Evolutionary conservation across 1,140 invertebrate species (phyloP).

Genomic region (Latrodectus geometricus): DNA sequence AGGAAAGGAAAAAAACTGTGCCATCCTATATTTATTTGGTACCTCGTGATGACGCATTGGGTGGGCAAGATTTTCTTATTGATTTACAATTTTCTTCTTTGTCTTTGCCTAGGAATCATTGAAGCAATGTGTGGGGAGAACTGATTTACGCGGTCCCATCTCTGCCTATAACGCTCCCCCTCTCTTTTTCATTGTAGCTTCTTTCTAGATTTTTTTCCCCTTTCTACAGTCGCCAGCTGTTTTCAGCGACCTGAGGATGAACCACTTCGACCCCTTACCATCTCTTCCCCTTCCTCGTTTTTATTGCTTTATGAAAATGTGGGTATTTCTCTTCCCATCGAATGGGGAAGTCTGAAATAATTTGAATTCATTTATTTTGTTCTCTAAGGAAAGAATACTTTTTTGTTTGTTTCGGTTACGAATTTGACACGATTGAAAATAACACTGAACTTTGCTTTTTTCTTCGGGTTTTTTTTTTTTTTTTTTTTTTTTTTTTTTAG

Average conservation of each 20-base stretch:
- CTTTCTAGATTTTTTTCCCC: constrained; percentile 14
- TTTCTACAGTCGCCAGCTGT: constrained; percentile 40
- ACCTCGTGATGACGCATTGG: constrained; percentile 45
- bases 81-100: constrained; percentile 49
- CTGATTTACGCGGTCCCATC: constrained; percentile 39
- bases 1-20: constrained; percentile 14
- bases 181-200: constrained; percentile 9
- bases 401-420: constrained; percentile 20
- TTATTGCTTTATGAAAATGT: constrained; percentile 50
- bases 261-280: neutral
- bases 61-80: constrained; percentile 47
- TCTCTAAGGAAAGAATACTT: neutral
- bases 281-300: neutral
- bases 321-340: neutral
- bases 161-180: neutral
- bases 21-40: constrained; percentile 56
- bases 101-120: constrained; percentile 40
- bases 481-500: too few species aligned
- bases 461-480: too few species aligned
- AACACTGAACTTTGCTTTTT: neutral
- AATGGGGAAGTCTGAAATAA: constrained; percentile 16
- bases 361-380: constrained; percentile 40
- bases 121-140: constrained; percentile 24
- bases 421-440: constrained; percentile 36
- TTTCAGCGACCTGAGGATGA: constrained; percentile 25